Conservation (phyloP, 2,888 invertebrate species). For the Tenthredo amoena region DNA sequence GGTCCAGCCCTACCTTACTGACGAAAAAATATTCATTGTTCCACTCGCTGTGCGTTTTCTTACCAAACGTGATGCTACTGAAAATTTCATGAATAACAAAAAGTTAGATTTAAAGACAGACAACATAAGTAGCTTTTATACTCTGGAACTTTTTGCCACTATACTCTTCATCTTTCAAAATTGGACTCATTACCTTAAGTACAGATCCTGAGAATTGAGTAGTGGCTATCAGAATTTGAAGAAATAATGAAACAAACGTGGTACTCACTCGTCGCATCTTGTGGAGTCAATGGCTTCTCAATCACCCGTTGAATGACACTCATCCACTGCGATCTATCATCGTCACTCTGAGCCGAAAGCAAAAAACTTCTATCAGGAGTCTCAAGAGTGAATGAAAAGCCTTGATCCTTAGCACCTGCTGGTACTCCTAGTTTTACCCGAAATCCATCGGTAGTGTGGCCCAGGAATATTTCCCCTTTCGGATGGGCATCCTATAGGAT, state of each 20-base stretch:
- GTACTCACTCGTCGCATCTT: constrained; percentile 86
- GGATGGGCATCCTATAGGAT: constrained; percentile 87
- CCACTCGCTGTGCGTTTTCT: constrained; percentile 87
- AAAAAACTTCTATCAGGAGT: constrained; percentile 90
- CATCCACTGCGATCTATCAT: constrained; percentile 91
- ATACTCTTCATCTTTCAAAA: not conserved
- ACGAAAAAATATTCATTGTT: constrained; percentile 87
- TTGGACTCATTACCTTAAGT: not conserved
- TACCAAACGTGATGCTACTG: constrained; percentile 86
- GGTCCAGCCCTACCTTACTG: constrained; percentile 82
- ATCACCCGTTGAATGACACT: constrained; percentile 87
- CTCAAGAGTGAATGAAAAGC: constrained; percentile 89
- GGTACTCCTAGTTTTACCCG: constrained; percentile 85
- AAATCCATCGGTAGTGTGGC: constrained; percentile 88
- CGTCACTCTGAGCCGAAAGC: constrained; percentile 87
- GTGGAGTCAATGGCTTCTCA: constrained; percentile 87
- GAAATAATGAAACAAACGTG: constrained; percentile 28
- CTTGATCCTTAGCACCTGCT: constrained; percentile 86
- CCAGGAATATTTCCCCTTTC: constrained; percentile 94
- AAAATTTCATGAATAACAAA: constrained; percentile 69
- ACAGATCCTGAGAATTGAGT: not conserved
- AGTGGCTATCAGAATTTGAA: constrained; percentile 23
- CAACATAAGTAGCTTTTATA: not conserved
- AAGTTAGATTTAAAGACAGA: not conserved
- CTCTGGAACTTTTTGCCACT: too few relatives aligned